phyloP scores from a whole-genome alignment of 2,888 invertebrate species.

The Actias luna region DNA sequence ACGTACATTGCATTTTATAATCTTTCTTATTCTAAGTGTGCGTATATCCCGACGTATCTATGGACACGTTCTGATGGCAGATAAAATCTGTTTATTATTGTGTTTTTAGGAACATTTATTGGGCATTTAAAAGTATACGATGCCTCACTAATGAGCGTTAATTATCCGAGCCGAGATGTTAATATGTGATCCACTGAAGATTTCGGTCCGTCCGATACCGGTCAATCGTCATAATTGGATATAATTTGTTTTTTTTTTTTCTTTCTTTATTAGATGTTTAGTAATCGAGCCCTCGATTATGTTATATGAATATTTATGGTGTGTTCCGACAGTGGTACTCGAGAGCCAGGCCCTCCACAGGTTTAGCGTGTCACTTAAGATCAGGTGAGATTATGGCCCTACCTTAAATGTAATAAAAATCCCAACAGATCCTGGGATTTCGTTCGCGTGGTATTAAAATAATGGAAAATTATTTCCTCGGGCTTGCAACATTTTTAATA shows the following conservation, averaged over 20 bases:
- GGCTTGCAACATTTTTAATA: too few species aligned
- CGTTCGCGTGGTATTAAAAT: too few species aligned
- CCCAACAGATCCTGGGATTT: too few species aligned
- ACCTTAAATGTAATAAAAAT: too few species aligned
- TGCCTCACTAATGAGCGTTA: constrained; percentile 49
- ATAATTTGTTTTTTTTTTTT: not conserved
- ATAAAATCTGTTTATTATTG: not conserved
- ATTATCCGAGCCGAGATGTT: constrained; percentile 47
- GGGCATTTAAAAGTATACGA: constrained; percentile 4
- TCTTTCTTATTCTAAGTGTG: not conserved
- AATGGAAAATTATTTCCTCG: too few species aligned
- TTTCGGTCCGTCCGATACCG: not conserved
- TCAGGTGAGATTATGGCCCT: too few species aligned
- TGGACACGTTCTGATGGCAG: not conserved
- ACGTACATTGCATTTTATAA: too few species aligned
- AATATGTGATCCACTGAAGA: not conserved
- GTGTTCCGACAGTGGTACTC: too few species aligned
- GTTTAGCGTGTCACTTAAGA: too few species aligned
- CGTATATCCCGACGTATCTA: not conserved
- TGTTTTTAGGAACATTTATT: constrained; percentile 1
- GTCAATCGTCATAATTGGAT: not conserved
- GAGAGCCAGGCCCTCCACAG: too few species aligned
- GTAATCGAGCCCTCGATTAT: not conserved
- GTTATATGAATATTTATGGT: not conserved
- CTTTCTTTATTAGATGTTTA: not conserved